Percentiles rank a stretch among this genome's conserved stretches.
phyloP scores from a whole-genome alignment of 1,140 invertebrate genomes.

The Rhagoletis zephyria region DNA sequence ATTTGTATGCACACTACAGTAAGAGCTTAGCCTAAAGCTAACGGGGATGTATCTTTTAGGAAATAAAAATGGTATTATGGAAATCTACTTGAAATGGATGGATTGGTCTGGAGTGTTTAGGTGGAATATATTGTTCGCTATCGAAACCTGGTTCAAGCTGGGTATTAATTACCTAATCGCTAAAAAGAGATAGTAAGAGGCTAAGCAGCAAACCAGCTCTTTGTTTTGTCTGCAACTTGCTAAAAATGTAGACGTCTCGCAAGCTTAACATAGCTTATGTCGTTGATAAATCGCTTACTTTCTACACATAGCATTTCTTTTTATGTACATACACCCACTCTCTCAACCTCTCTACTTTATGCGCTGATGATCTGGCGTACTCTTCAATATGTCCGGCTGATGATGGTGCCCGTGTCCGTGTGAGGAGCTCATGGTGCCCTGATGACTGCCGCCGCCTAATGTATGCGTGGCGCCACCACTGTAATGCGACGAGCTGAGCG shows the following conservation, averaged over 20 bases:
- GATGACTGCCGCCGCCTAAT: conserved; percentile 65
- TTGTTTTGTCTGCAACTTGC: neutral
- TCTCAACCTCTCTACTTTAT: conserved; percentile 61
- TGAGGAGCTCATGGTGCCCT: conserved; percentile 73
- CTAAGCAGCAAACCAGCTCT: neutral
- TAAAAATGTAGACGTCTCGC: neutral
- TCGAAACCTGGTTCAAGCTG: neutral
- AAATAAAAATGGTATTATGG: no score
- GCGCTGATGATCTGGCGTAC: conserved; percentile 84
- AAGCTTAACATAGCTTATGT: conserved; percentile 47
- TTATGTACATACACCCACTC: conserved; percentile 53
- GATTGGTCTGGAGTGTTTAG: neutral
- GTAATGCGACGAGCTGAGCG: conserved; percentile 73
- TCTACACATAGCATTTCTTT: neutral
- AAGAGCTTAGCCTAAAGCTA: no score
- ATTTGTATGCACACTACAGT: no score
- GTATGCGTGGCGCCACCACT: conserved; percentile 60
- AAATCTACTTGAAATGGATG: neutral
- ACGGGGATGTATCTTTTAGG: no score
- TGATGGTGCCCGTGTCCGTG: conserved; percentile 62
- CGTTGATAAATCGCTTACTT: neutral
- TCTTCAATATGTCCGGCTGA: conserved; percentile 86
- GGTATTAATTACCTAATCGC: neutral
- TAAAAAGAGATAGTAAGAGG: neutral
- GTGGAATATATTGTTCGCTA: neutral